phyloP scores from a whole-genome alignment of 2,888 invertebrate genomes.

The Eupithecia centaureata region DNA sequence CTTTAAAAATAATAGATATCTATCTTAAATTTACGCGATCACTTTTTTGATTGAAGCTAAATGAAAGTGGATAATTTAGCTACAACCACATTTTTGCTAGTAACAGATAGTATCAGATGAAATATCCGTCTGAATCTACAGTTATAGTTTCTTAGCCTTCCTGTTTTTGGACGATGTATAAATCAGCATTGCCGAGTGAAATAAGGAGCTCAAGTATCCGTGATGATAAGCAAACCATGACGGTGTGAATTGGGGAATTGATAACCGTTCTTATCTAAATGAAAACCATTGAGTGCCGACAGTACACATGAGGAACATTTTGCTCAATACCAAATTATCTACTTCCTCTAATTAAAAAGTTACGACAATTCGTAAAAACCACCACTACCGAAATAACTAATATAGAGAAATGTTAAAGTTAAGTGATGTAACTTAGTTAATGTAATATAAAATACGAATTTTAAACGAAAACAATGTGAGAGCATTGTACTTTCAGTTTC shows the following conservation, averaged over 20 bases:
- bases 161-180: slow-evolving; percentile 4
- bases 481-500: slow-evolving; percentile 78
- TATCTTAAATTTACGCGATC: too few relatives aligned
- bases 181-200: slow-evolving; percentile 3
- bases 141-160: neutral
- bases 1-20: too few relatives aligned
- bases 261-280: slow-evolving; percentile 16
- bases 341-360: slow-evolving; percentile 40
- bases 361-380: slow-evolving; percentile 66
- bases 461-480: slow-evolving; percentile 79
- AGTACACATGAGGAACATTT: slow-evolving; percentile 26
- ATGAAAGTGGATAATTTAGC: too few relatives aligned
- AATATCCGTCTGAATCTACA: neutral
- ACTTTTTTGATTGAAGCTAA: too few relatives aligned
- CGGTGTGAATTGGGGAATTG: slow-evolving; percentile 29
- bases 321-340: slow-evolving; percentile 33
- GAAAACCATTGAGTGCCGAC: slow-evolving; percentile 11
- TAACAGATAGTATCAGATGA: neutral
- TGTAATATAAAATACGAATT: slow-evolving; percentile 84
- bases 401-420: slow-evolving; percentile 73
- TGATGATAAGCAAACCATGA: slow-evolving; percentile 14
- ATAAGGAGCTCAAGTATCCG: neutral
- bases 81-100: too few relatives aligned
- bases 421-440: slow-evolving; percentile 72
- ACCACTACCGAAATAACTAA: slow-evolving; percentile 75